Evolutionary conservation across 37 sponge, comb jelly and placozoan genomes (phyloP).

Genomic region (Ephydatia muelleri): DNA sequence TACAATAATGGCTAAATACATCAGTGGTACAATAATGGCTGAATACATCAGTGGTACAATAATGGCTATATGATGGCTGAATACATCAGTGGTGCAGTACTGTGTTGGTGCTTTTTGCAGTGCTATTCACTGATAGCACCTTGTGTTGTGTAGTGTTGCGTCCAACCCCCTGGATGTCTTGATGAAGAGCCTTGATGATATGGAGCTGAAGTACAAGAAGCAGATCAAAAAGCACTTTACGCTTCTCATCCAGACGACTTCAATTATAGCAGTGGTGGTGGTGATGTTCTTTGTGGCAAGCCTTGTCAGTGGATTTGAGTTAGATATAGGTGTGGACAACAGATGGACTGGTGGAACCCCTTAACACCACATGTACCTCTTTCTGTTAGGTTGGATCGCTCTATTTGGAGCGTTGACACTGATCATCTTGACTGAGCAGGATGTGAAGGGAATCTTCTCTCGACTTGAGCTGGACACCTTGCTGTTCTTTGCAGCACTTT

Average conservation of each 20-base stretch:
- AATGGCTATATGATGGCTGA: too few species aligned
- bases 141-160: too few species aligned
- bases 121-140: too few species aligned
- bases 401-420: constrained; percentile 84
- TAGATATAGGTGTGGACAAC: neutral
- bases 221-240: neutral
- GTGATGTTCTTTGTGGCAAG: neutral
- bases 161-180: neutral
- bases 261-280: neutral
- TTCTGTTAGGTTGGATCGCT: constrained; percentile 93
- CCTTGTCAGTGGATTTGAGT: neutral
- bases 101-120: too few species aligned
- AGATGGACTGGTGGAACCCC: neutral
- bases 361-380: neutral
- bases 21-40: too few species aligned
- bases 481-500: constrained; percentile 96
- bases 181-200: neutral
- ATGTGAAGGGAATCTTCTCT: constrained; percentile 84
- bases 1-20: too few species aligned
- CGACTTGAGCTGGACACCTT: constrained; percentile 97
- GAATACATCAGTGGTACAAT: too few species aligned
- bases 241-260: neutral
- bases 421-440: constrained; percentile 77
- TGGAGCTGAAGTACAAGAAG: neutral
- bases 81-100: too few species aligned